Base-by-base conservation (phyloP, 2,113 vertebrate genomes). In the Trematomus loennbergii region DNA sequence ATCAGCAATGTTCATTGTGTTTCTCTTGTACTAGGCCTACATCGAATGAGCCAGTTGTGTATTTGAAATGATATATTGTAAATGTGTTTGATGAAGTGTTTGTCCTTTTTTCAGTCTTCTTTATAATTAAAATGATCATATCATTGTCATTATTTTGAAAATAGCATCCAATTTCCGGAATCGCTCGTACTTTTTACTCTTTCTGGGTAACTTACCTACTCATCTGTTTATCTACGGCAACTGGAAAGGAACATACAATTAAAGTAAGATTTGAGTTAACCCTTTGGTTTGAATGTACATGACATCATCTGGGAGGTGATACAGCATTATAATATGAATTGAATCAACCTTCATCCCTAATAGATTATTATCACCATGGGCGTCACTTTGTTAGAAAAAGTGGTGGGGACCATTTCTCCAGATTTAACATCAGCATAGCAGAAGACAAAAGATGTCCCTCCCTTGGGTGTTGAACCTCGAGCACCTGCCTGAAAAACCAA, bases 171-270 rank as follows among this genome's bases (percentile, higher is more conserved):
- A 60, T 64, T 79, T 59, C 72, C 75, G 78, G 66, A 68, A 52
- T 40, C 8, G 0, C 0, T 9, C 9, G 3, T 9, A 55, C 6
- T 5, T n/a, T 29, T 0, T 5, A 4, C 0, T 5, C 5, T 45
- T 64, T 48, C 15, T 9, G 25, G 33, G 3, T 57, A 40, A 29
- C 60, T 81, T 75, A 5, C 36, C 8, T 4, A 43, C 8, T 4
- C 2, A 22, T 1, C 1, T 57, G 2, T 22, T 13, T 2, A 43
- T 49, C 63, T 88, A 89, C 82, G 82, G 85, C 87, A 89, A 50
- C 68, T 29, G 25, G 0, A 12, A 63, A 11, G 55, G 69, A 65
- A 52, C 49, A 13, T 0, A 40, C 20, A 1, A 11, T 0, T 0
- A 0, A 50, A 2, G 53, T 49, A 5, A 9, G 11, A 5, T 9